Evolutionary conservation across 2,888 invertebrate genomes (phyloP), one percentile per base, ranked within the genome.

Genomic region (Doris montereyensis): DNA sequence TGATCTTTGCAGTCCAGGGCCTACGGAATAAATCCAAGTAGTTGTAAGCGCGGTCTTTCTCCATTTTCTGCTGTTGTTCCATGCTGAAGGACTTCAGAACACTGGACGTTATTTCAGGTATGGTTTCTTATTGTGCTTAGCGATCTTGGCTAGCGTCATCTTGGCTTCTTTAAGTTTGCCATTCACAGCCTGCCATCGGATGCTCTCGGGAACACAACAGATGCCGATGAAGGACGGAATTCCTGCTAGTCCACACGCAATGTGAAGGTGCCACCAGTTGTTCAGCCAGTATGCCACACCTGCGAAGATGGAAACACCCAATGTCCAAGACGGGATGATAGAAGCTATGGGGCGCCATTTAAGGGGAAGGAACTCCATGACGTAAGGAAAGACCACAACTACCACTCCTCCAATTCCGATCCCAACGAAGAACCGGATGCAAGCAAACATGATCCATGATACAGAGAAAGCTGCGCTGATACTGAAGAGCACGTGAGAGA

Each of bases 141-240:
- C 70, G 2, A 70, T 30, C 4, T n/a, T 70, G 17, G 17, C 34
- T 13, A 70, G 30, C 21, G n/a, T 24, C 13, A 34, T 30, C 1
- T 70, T 35, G 5, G 70, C 70, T n/a, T 70, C 70, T 17, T 34
- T n/a, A 5, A 70, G 10, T 34, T 35, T 30, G 35, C 32, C 30
- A 32, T 70, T 32, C 17, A 70, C 30, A n/a, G 32, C 34, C 4
- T 34, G 24, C 70, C 70, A 70, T 10, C 70, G 32, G 3, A 34
- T 21, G 24, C 70, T 70, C 35, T 70, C 70, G 3, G 70, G 70
- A 10, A 32, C 32, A 30, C 10, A 70, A 17, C 70, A 32, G 74
- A 17, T 17, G 2, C n/a, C 13, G 2, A 70, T 1, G 0, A 70
- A 32, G 34, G 32, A 70, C 13, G n/a, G 13, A 0, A 17, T 21